Base-by-base conservation (phyloP, 2,113 vertebrate species). In the Prunella fulvescens region DNA sequence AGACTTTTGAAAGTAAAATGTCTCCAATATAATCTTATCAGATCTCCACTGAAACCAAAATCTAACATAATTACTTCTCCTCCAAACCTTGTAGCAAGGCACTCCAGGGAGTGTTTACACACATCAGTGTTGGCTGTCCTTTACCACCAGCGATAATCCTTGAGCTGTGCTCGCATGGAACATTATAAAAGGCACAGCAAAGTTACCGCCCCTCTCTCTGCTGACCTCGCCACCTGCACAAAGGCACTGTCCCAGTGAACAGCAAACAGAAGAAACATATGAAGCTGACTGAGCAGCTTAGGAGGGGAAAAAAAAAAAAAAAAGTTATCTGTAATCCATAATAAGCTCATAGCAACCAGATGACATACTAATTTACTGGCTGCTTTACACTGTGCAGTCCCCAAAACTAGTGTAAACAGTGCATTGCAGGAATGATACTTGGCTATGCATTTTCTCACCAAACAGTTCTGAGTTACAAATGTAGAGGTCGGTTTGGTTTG, bases 21-120 rank as follows among this genome's bases (percentile, higher is more conserved):
- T 53, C 69, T 90, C 67, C 61, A 71, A 60, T 69, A 90, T 93
- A 97, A 96, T 88, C 82, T 95, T 93, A 97, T 92, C 70, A 93
- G 81, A 91, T 82, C 70, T 95, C 94, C 83, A 66, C 76, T 93
- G 88, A 94, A 97, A 88, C 70, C 16, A 2, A 97, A 95, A 94
- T 83, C 81, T 97, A 95, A 97, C 70, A 54, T 69, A 83, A 96
- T 89, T 93, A 88, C 70, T 91, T 95, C 58, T 95, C 64, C 93
- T 96, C 80, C 93, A 93, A 96, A 91, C 71, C 71, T 76, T 77
- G 65, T 90, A 88, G 92, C 48, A 73, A 70, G 86, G 83, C 88
- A 76, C 88, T 96, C 81, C 6, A 4, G 92, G 79, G 92, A 96
- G 73, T 40, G 69, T 93, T 94, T 91, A 69, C 70, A 90, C 47